phyloP scores from a whole-genome alignment of 92 coral and sea anemone genomes.

The Chrysogorgia sp. region DNA sequence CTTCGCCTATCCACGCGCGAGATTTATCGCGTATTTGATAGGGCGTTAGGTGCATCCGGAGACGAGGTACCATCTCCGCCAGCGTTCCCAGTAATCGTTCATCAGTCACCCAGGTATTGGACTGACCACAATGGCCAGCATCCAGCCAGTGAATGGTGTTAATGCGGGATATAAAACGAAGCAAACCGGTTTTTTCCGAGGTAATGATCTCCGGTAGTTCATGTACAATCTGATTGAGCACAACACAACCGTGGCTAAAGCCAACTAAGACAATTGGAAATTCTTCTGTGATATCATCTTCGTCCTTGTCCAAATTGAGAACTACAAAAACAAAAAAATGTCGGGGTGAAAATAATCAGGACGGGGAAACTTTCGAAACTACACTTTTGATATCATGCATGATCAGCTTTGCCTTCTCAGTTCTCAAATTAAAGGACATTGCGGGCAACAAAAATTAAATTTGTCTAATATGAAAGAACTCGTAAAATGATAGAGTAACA shows the following conservation, averaged over 20 bases:
- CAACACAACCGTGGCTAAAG: conserved; percentile 96
- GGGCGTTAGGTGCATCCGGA: conserved; percentile 96
- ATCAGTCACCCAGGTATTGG: conserved; percentile 98
- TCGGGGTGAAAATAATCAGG: no score
- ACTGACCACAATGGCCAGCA: conserved; percentile 96
- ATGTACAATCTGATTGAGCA: conserved; percentile 87
- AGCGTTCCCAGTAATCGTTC: conserved; percentile 79
- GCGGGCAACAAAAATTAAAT: no score
- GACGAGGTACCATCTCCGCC: conserved; percentile 76
- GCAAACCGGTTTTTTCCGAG: conserved; percentile 69
- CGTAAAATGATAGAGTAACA: no score
- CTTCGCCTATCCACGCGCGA: conserved; percentile 95
- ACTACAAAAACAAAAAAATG: conserved; percentile 47
- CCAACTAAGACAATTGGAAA: conserved; percentile 93
- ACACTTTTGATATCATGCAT: background rate
- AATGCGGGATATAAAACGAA: conserved; percentile 79
- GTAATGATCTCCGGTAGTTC: conserved; percentile 72
- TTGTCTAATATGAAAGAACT: no score
- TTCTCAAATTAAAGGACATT: no score
- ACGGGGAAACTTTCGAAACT: background rate
- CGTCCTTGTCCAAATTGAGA: conserved; percentile 71
- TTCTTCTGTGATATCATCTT: conserved; percentile 85
- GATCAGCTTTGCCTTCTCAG: no score
- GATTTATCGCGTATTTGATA: conserved; percentile 87
- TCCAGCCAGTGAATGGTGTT: conserved; percentile 93